Evolutionary conservation across 2,888 invertebrate species (phyloP).

Genomic region (Pristionchus maxplancki): DNA sequence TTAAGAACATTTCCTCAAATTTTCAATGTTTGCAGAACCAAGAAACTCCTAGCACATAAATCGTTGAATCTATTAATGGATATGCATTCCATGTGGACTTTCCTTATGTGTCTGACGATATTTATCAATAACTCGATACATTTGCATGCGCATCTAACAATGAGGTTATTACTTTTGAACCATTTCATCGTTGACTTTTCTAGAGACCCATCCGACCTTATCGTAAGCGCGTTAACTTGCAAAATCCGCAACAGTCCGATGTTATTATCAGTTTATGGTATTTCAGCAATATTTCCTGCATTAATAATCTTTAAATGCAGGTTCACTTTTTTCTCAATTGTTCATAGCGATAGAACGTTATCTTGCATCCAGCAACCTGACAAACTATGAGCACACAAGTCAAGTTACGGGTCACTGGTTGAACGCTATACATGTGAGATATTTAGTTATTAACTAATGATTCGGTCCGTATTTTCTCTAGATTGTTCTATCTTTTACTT

Average conservation of each 20-base stretch:
- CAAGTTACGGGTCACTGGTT: background rate
- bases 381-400: background rate
- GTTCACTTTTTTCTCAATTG: background rate
- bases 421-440: background rate
- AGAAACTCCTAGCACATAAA: background rate
- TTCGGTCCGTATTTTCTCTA: background rate
- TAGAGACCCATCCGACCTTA: background rate
- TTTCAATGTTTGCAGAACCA: background rate
- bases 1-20: background rate
- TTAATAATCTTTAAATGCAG: background rate
- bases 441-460: background rate
- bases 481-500: background rate
- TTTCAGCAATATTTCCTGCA: background rate
- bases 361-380: background rate
- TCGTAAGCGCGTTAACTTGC: background rate
- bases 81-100: background rate
- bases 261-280: too few relatives aligned
- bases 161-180: background rate
- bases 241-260: background rate
- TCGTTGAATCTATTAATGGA: background rate
- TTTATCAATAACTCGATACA: background rate
- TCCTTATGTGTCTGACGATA: background rate
- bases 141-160: background rate
- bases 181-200: background rate
- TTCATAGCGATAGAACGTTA: background rate